These are phyloP conservation scores for Mixornis gularis DNA, from an alignment of 2,113 vertebrate species.

Conservation along the genomic window DNA sequence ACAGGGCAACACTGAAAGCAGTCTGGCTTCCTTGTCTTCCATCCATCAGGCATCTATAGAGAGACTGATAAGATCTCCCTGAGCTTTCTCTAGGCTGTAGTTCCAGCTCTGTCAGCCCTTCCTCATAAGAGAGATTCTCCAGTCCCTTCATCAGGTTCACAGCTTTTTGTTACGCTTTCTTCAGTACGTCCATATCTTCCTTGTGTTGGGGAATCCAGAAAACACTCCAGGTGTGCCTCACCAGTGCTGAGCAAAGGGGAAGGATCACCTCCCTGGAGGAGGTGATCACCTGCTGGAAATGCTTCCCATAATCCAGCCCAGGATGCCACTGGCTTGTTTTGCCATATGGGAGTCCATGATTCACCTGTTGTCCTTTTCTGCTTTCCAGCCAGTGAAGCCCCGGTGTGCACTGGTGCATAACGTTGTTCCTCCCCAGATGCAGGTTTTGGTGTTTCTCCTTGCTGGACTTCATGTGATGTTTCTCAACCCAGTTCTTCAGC, in stretches of 20 bases:
- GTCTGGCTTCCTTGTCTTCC: not conserved
- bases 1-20: not conserved
- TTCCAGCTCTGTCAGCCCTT: not conserved
- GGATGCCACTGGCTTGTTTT: not conserved
- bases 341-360: not conserved
- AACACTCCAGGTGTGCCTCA: not conserved
- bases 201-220: not conserved
- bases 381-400: not conserved
- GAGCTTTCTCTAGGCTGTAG: not conserved
- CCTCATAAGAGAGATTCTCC: not conserved
- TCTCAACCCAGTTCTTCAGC: not conserved
- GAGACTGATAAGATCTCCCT: not conserved
- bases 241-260: not conserved
- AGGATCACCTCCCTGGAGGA: not conserved
- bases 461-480: not conserved
- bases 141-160: not conserved
- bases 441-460: not conserved
- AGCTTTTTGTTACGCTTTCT: not conserved
- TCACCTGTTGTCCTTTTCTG: not conserved
- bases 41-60: not conserved
- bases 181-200: not conserved
- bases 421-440: fast-evolving
- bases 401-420: fast-evolving
- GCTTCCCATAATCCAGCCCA: not conserved
- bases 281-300: not conserved